phyloP scores from a whole-genome alignment of 2,888 invertebrate genomes.

The Ormyrus nitidulus region DNA sequence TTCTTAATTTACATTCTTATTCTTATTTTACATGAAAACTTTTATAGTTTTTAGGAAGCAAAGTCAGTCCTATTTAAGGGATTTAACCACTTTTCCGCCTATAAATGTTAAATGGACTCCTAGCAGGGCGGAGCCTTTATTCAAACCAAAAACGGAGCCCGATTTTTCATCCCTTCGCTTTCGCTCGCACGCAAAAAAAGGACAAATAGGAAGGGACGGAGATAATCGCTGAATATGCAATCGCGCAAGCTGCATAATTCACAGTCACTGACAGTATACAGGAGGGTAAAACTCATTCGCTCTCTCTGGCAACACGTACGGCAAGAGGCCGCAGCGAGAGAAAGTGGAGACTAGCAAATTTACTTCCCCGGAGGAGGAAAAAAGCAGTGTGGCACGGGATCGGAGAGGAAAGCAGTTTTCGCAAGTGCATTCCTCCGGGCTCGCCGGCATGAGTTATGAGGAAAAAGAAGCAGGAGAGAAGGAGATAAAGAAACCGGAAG shows the following conservation, averaged over 20 bases:
- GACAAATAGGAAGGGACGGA: not conserved
- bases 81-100: too few species aligned
- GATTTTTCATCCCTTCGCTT: not conserved
- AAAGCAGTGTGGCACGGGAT: not conserved
- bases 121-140: too few species aligned
- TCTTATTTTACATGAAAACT: too few species aligned
- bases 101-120: too few species aligned
- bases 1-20: too few species aligned
- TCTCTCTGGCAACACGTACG: not conserved
- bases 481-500: not conserved
- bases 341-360: not conserved
- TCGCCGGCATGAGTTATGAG: not conserved
- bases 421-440: constrained; percentile 1
- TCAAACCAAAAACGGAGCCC: not conserved
- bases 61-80: too few species aligned
- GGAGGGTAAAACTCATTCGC: constrained; percentile 19
- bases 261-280: constrained; percentile 18
- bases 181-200: not conserved
- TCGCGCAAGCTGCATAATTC: constrained; percentile 37
- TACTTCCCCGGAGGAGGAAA: not conserved
- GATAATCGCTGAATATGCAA: constrained; percentile 46
- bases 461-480: not conserved
- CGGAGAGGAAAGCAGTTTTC: not conserved
- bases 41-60: too few species aligned
- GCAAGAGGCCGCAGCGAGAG: too few species aligned